phyloP scores from a whole-genome alignment of 2,888 invertebrate genomes.

The Cloeon dipterum region DNA sequence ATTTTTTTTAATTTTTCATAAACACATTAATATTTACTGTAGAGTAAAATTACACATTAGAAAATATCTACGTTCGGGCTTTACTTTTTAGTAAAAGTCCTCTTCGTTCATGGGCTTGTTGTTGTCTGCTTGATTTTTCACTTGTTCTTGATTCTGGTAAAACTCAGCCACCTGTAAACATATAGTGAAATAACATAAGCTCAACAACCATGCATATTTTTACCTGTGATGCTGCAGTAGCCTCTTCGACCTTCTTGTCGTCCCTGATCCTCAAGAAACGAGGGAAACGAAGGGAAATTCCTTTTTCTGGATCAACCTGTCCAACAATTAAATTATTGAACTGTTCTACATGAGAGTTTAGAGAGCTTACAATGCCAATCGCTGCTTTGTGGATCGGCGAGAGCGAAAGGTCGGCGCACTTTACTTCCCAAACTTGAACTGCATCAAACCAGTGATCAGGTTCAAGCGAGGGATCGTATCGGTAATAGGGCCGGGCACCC shows the following conservation, averaged over 20 bases:
- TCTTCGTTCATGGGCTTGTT: constrained; percentile 2
- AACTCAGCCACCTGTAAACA: constrained; percentile 55
- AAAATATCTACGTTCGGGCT: too few relatives aligned
- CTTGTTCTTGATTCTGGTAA: constrained; percentile 83
- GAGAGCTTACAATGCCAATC: constrained; percentile 41
- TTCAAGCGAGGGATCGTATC: constrained; percentile 43
- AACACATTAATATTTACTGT: too few relatives aligned
- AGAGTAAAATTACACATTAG: too few relatives aligned
- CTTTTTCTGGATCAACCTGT: constrained; percentile 65
- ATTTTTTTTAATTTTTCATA: too few relatives aligned
- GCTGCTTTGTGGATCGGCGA: constrained; percentile 88
- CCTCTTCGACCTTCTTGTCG: constrained; percentile 82
- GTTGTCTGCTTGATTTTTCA: constrained; percentile 34
- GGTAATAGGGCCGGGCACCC: constrained; percentile 55
- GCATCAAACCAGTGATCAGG: constrained; percentile 74
- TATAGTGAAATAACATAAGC: constrained; percentile 8
- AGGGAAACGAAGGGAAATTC: constrained; percentile 88
- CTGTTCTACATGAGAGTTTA: too few relatives aligned
- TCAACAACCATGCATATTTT: not conserved
- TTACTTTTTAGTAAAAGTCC: constrained; percentile 4
- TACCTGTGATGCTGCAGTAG: constrained; percentile 69
- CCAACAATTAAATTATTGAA: constrained; percentile 9
- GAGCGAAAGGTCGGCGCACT: constrained; percentile 90
- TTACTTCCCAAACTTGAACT: constrained; percentile 83
- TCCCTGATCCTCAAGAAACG: constrained; percentile 73